Evolutionary conservation across 2,797 vertebrate genomes (phyloP).

Genomic region (Cygnus olor): DNA sequence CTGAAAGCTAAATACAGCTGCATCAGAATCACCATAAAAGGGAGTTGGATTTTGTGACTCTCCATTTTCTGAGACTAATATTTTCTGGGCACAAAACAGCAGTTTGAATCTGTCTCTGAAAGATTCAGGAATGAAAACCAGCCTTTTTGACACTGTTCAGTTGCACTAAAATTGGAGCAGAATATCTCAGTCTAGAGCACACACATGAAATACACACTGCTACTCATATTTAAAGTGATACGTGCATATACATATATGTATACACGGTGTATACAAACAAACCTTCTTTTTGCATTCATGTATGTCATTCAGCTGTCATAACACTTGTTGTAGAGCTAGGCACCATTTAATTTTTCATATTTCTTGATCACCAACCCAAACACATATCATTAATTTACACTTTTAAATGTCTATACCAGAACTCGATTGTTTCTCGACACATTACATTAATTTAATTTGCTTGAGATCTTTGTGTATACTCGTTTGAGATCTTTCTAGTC

Average conservation of each 20-base stretch:
- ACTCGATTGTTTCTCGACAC: not conserved
- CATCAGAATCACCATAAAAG: slow-evolving; percentile 27
- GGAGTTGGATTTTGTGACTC: slow-evolving; percentile 20
- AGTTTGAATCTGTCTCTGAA: slow-evolving; percentile 8
- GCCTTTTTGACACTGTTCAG: not conserved
- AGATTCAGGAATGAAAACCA: not conserved
- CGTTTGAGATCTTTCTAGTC: not conserved
- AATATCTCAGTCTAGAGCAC: not conserved
- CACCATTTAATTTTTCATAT: not conserved
- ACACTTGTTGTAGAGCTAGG: not conserved
- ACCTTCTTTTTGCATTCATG: not conserved
- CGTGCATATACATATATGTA: not conserved
- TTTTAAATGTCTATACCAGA: not conserved
- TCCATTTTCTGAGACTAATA: not conserved
- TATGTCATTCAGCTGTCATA: not conserved
- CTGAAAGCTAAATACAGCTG: not conserved
- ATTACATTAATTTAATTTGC: not conserved
- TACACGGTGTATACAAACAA: not conserved
- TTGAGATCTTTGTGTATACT: not conserved
- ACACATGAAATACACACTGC: not conserved
- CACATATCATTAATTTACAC: not conserved
- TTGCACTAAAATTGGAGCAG: not conserved
- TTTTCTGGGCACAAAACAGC: slow-evolving; percentile 37
- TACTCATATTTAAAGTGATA: not conserved
- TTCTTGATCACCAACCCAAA: not conserved